These are phyloP conservation scores for Labrus mixtus DNA, from an alignment of 2,113 vertebrate species.

Conservation along the genomic window DNA sequence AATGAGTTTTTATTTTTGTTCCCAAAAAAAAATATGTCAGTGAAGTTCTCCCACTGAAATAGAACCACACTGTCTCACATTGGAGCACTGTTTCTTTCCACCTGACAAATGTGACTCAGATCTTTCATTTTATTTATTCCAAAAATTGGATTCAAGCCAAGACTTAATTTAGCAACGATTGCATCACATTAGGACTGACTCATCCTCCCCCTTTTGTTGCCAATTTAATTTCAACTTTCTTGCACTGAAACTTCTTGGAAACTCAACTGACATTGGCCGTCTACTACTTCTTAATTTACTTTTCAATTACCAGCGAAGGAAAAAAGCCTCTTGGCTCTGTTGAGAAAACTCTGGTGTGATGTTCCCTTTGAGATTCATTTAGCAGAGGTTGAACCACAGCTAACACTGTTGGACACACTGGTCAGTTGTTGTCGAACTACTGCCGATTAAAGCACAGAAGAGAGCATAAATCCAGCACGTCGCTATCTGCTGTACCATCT, in stretches of 20 bases:
- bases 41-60: not conserved
- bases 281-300: not conserved
- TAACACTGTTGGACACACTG: not conserved
- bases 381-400: slow-evolving; percentile 4
- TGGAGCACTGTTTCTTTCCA: no score
- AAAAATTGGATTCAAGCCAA: not conserved
- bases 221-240: slow-evolving; percentile 5
- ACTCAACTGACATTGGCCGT: not conserved
- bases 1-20: not conserved
- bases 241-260: not conserved
- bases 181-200: not conserved
- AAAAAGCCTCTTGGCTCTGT: not conserved
- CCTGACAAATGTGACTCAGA: not conserved
- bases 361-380: slow-evolving; percentile 5
- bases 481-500: not conserved
- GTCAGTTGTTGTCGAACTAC: slow-evolving; percentile 29
- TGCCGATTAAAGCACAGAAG: slow-evolving; percentile 29
- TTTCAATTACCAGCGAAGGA: slow-evolving; percentile 11
- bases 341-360: not conserved
- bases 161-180: not conserved
- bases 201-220: not conserved
- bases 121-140: not conserved
- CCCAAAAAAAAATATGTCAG: not conserved
- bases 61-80: no score
- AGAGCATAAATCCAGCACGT: slow-evolving; percentile 8